phyloP scores from a whole-genome alignment of 2,888 invertebrate species.

The Drosophila macrospina region DNA sequence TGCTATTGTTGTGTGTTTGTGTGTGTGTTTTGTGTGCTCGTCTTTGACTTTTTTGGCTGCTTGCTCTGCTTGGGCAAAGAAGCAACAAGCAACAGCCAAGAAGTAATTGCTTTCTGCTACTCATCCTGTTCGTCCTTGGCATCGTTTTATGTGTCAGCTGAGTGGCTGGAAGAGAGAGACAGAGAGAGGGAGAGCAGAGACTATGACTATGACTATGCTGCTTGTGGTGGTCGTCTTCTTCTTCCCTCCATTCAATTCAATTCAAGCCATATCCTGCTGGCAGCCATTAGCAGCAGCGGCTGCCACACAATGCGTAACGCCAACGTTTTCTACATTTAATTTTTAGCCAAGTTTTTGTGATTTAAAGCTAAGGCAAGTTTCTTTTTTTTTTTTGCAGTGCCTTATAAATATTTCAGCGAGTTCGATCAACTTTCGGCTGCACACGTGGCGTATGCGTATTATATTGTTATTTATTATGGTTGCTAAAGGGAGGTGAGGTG shows the following conservation, averaged over 20 bases:
- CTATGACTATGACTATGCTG: constrained; percentile 65
- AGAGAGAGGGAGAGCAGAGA: background rate
- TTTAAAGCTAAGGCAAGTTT: constrained; percentile 28
- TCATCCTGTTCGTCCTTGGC: constrained; percentile 59
- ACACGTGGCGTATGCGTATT: constrained; percentile 52
- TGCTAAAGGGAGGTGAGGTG: constrained; percentile 1
- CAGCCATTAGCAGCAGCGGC: constrained; percentile 45
- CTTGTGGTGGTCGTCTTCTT: constrained; percentile 42
- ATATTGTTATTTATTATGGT: constrained; percentile 52
- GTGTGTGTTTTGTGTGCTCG: constrained; percentile 6
- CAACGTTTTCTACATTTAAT: constrained; percentile 60
- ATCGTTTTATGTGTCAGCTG: constrained; percentile 32
- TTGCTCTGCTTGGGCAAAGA: constrained; percentile 28
- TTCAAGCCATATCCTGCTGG: constrained; percentile 33
- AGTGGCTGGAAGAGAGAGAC: no score
- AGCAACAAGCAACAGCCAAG: constrained; percentile 71
- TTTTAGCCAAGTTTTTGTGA: constrained; percentile 47
- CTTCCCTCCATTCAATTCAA: background rate
- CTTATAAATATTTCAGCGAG: constrained; percentile 56
- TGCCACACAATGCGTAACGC: constrained; percentile 48
- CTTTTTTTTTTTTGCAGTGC: constrained; percentile 49
- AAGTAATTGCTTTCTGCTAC: constrained; percentile 80
- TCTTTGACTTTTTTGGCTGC: constrained; percentile 28
- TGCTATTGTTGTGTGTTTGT: constrained; percentile 22
- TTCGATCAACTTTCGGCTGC: background rate